Conservation (phyloP, 2,797 vertebrate genomes). For the Cyclopterus lumpus region DNA sequence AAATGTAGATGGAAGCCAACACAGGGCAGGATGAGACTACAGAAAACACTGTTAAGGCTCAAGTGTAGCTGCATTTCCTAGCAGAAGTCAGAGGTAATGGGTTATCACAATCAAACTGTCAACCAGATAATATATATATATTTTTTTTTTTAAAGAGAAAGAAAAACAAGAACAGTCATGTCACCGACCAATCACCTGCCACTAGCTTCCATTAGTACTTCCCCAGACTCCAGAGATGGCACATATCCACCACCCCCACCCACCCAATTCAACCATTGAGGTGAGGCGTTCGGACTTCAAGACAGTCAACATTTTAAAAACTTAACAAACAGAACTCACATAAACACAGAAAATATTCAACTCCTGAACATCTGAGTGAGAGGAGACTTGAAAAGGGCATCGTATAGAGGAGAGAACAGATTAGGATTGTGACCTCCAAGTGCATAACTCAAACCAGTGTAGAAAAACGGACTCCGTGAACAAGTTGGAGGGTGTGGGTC, state of each 20-base stretch:
- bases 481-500: conserved; percentile 53
- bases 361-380: conserved; percentile 43
- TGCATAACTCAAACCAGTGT: conserved; percentile 75
- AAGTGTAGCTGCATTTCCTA: conserved; percentile 73
- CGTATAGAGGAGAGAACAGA: conserved; percentile 62
- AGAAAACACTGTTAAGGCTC: conserved; percentile 75
- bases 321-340: conserved; percentile 35
- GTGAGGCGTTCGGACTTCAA: conserved; percentile 37
- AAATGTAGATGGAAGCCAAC: conserved; percentile 70
- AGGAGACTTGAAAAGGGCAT: conserved; percentile 44
- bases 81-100: conserved; percentile 81
- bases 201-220: conserved; percentile 59
- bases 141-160: not conserved
- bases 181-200: conserved; percentile 69
- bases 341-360: conserved; percentile 48
- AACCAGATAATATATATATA: conserved; percentile 76
- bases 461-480: conserved; percentile 62
- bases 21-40: conserved; percentile 69
- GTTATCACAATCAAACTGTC: conserved; percentile 85
- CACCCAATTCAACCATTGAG: conserved; percentile 7
- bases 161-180: conserved; percentile 30
- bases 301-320: conserved; percentile 52
- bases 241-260: conserved; percentile 18
- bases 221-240: conserved; percentile 35
- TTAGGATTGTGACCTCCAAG: conserved; percentile 64